Evolutionary conservation across 2,888 invertebrate species (phyloP).

Genomic region (Opisthograptis luteolata): DNA sequence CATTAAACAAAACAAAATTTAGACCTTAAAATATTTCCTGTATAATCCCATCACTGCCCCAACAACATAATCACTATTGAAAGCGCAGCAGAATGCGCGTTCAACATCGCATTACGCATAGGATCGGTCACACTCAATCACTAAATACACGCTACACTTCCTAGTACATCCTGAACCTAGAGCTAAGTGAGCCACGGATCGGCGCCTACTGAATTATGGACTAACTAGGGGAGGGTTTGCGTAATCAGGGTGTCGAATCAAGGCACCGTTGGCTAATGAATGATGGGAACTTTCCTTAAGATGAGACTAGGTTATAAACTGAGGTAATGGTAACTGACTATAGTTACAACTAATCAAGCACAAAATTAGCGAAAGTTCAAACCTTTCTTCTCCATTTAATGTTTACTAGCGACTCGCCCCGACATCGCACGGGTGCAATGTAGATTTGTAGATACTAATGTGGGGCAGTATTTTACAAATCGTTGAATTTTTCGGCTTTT

Average conservation of each 20-base stretch:
- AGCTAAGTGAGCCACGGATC: not conserved
- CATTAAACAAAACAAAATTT: too few relatives aligned
- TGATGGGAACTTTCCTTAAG: not conserved
- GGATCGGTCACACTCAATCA: conserved; percentile 36
- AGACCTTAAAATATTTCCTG: too few relatives aligned
- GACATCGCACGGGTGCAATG: too few relatives aligned
- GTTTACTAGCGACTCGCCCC: too few relatives aligned
- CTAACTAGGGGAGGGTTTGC: conserved; percentile 3
- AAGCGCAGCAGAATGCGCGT: conserved; percentile 29
- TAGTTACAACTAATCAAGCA: too few relatives aligned
- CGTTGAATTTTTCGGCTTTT: too few relatives aligned
- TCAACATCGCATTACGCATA: conserved; percentile 30
- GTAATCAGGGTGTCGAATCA: conserved; percentile 16
- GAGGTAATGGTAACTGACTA: too few relatives aligned
- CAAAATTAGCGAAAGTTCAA: too few relatives aligned
- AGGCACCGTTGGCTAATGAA: conserved; percentile 2
- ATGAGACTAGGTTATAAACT: too few relatives aligned
- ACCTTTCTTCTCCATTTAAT: too few relatives aligned
- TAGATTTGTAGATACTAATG: too few relatives aligned
- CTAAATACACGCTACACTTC: conserved; percentile 25
- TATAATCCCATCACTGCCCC: not conserved
- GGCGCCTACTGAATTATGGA: conserved; percentile 15
- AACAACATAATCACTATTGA: conserved; percentile 25
- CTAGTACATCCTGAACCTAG: conserved; percentile 23
- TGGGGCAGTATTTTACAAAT: too few relatives aligned